Percentiles rank a stretch among this genome's conserved stretches.
Conservation (phyloP, 1,140 invertebrate genomes). For the Drosophila nikananu region DNA sequence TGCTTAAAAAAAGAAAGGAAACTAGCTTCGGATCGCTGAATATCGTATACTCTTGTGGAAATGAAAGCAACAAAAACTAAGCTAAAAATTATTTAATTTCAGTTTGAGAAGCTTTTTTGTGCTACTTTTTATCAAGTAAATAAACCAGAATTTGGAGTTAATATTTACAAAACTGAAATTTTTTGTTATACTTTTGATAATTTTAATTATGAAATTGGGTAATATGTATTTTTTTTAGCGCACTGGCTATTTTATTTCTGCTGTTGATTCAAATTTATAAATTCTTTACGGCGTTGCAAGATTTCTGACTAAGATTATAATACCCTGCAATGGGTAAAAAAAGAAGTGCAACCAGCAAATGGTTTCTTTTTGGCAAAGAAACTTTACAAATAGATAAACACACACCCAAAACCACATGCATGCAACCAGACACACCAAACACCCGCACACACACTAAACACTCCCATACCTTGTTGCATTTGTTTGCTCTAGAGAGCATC, state of each 20-base stretch:
- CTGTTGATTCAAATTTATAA: too few relatives aligned
- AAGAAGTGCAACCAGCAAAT: constrained; percentile 32
- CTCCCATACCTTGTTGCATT: constrained; percentile 34
- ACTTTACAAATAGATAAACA: constrained; percentile 57
- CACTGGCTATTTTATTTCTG: too few relatives aligned
- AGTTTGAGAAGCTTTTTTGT: too few relatives aligned
- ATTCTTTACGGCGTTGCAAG: neutral
- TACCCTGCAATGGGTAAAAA: constrained; percentile 2
- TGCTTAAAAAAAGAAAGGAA: neutral
- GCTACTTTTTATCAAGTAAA: too few relatives aligned
- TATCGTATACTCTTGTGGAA: neutral
- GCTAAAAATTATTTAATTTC: too few relatives aligned
- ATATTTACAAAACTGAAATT: too few relatives aligned
- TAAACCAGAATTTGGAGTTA: too few relatives aligned
- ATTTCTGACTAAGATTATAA: neutral
- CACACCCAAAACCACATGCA: constrained; percentile 2
- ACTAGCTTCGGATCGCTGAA: neutral
- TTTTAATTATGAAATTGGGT: too few relatives aligned
- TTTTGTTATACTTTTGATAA: too few relatives aligned
- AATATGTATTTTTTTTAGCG: too few relatives aligned
- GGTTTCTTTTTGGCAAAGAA: constrained; percentile 59
- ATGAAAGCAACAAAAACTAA: too few relatives aligned
- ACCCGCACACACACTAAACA: constrained; percentile 13
- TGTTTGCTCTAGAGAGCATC: constrained; percentile 53
- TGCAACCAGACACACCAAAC: constrained; percentile 4